Evolutionary conservation across 2,888 invertebrate genomes (phyloP).

Genomic region (Cerceris ruficornis): DNA sequence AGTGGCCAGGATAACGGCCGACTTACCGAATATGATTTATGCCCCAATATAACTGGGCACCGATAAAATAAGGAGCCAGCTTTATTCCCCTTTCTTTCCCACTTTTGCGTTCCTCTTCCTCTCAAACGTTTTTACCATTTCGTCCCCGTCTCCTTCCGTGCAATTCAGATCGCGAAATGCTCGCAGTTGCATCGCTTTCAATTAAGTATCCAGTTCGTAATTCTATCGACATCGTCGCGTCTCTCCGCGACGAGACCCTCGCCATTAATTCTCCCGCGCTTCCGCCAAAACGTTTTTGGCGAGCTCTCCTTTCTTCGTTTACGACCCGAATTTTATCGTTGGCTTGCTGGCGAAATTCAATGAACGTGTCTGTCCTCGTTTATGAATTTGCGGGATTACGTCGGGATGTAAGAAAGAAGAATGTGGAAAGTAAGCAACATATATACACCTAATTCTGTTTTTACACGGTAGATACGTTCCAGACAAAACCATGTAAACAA

Average conservation of each 20-base stretch:
- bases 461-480: no score
- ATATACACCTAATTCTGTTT: no score
- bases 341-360: not conserved
- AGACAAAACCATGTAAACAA: no score
- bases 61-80: slow-evolving; percentile 74
- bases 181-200: not conserved
- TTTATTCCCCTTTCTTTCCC: slow-evolving; percentile 19
- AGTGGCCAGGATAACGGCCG: slow-evolving; percentile 66
- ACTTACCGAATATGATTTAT: slow-evolving; percentile 78
- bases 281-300: no score
- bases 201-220: not conserved
- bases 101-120: not conserved
- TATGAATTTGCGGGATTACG: no score
- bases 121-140: not conserved
- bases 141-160: not conserved
- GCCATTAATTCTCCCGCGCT: not conserved
- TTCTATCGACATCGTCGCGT: not conserved
- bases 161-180: slow-evolving; percentile 7
- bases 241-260: not conserved
- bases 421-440: no score
- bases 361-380: no score
- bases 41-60: slow-evolving; percentile 73
- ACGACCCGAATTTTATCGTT: slow-evolving; percentile 33
- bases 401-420: no score
- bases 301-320: slow-evolving; percentile 5